Conservation (phyloP, 1,140 invertebrate genomes). For the Octopus sinensis region DNA sequence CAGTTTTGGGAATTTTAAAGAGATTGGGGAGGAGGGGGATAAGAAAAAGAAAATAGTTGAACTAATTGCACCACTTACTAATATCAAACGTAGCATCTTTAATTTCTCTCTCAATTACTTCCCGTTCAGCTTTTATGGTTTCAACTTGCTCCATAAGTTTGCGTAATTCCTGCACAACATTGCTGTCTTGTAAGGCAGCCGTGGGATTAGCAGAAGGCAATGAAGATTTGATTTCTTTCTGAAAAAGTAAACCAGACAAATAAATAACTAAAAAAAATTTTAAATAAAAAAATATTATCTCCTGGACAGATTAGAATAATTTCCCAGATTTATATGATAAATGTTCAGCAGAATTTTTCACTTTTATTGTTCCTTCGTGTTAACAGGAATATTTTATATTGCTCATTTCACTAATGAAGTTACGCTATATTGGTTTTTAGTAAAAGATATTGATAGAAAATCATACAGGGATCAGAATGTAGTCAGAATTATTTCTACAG, state of each 20-base stretch:
- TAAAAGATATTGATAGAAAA: too few relatives aligned
- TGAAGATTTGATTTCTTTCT: slow-evolving; percentile 57
- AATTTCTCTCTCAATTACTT: slow-evolving; percentile 82
- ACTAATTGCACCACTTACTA: slow-evolving; percentile 58
- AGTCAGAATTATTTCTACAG: too few relatives aligned
- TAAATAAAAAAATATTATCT: too few relatives aligned
- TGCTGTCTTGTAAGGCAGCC: slow-evolving; percentile 44
- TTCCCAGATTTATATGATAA: too few relatives aligned
- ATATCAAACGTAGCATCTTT: slow-evolving; percentile 81
- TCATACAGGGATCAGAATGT: too few relatives aligned
- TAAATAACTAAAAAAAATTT: not conserved
- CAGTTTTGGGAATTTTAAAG: not conserved
- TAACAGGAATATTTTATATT: too few relatives aligned
- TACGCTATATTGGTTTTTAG: too few relatives aligned
- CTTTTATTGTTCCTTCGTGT: too few relatives aligned
- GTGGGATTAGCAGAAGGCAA: slow-evolving; percentile 56
- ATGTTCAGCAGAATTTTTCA: too few relatives aligned
- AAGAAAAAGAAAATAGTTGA: not conserved
- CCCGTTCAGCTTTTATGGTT: slow-evolving; percentile 81
- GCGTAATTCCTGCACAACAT: slow-evolving; percentile 69
- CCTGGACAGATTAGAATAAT: too few relatives aligned
- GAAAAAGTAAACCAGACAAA: slow-evolving; percentile 15
- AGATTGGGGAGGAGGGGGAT: not conserved
- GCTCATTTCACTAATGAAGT: too few relatives aligned
- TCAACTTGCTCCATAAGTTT: slow-evolving; percentile 85